Base-by-base conservation (phyloP, 1,140 invertebrate genomes). In the Limonius californicus region DNA sequence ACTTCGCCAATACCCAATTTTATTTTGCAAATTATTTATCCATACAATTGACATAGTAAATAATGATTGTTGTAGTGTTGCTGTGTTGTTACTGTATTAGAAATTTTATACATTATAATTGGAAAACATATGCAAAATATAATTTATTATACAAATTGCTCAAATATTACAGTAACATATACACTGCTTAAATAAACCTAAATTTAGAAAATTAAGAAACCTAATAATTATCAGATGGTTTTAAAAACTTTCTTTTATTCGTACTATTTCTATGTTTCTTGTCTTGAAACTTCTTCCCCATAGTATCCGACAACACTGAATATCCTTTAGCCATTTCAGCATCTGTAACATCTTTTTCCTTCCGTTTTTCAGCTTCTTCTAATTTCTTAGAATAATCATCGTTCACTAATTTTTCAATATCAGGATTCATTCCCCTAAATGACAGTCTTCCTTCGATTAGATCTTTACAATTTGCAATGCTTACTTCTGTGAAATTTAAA, bases 351-450 rank as follows among this genome's bases (percentile, higher is more conserved):
- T 91, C 89, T 55, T 80, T 83, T 66, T 85, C 80, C 68, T 82
- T 80, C 42, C 79, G 74, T 20, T 74, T 76, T 23, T 82, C 76
- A 0, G 63, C 55, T 56, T 75, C 67, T 63, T 80, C 73, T 23
- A 77, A 74, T 6, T 70, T 73, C 19, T 74, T 77, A 39, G 81
- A 79, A 57, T 79, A 67, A 68, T 86, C 85, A 20, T 70, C 60
- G 2, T 43, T 23, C 83, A 91, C 86, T 6, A 90, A 62, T 61
- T 83, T 83, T 74, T 96, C 93, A 64, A 95, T 85, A 77, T 90
- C 90, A 35, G 90, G 89, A 79, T 96, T 96, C 83, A 92, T 92
- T 9, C 93, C 93, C 68, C 87, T 86, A 76, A 87, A 96, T 61
- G 92, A 95, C 45, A 93, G 77, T 68, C 93, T 80, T 4, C 93